These are phyloP conservation scores for Pseudoips prasinana DNA, from an alignment of 2,888 invertebrate species.

Conservation along the genomic window DNA sequence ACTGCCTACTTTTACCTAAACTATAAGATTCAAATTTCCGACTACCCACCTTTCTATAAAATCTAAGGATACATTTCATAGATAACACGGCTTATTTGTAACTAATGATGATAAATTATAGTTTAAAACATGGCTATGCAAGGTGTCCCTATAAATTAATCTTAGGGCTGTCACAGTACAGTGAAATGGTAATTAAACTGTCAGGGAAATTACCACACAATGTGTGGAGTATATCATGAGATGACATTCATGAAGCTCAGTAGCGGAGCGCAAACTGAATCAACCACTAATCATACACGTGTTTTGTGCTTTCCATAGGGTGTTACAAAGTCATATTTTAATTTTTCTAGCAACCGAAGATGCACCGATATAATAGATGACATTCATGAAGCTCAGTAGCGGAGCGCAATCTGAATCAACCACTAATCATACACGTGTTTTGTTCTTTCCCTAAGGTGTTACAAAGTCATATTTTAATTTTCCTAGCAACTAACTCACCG, in stretches of 20 bases:
- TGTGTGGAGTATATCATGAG: constrained; percentile 73
- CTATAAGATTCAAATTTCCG: too few species aligned
- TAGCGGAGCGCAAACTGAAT: constrained; percentile 28
- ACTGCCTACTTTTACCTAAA: too few species aligned
- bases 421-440: constrained; percentile 60
- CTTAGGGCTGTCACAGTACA: constrained; percentile 65
- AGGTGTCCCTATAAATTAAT: constrained; percentile 77
- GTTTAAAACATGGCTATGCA: constrained; percentile 63
- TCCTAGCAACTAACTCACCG: too few species aligned
- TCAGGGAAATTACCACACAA: constrained; percentile 76
- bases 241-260: constrained; percentile 58
- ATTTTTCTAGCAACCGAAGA: too few species aligned
- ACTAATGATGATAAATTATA: constrained; percentile 71
- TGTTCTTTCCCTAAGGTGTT: constrained; percentile 39
- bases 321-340: constrained; percentile 16
- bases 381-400: constrained; percentile 43
- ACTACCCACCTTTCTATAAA: too few species aligned
- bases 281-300: constrained; percentile 61
- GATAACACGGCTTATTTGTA: constrained; percentile 17
- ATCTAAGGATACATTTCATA: too few species aligned
- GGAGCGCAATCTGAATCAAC: constrained; percentile 37
- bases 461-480: background rate
- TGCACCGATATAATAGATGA: too few species aligned
- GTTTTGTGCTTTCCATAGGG: constrained; percentile 39
- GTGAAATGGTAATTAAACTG: constrained; percentile 75